Base-by-base conservation (phyloP, 2,113 vertebrate genomes). In the Tor tambroides region DNA sequence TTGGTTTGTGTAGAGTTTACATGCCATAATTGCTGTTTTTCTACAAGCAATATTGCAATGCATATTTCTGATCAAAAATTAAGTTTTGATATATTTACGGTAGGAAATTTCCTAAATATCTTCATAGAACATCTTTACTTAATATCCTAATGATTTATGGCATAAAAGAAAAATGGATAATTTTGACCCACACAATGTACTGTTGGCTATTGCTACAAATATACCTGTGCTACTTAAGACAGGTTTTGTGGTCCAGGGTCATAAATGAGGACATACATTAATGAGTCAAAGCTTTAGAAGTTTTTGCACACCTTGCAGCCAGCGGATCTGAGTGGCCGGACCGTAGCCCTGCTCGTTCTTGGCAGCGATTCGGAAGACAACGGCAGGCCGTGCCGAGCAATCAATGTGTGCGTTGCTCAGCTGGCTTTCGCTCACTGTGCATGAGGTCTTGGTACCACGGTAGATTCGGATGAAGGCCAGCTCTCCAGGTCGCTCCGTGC, bases 301-400 rank as follows among this genome's bases (percentile, higher is more conserved):
- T 12, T 75, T 49, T 19, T 54, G 43, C 46, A 19, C 92, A 98
- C 98, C 97, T 96, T 99, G 98, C 67, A 99, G 96, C 98, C 98
- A 99, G 90, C 98, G 97, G 89, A 99, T 98, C 92, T 99, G 98
- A 0, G 98, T 99, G 2, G 98, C 98, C 0, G 98, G 98, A 81
- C 98, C 98, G 0, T 99, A 99, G 71, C 98, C 98, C 59, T 98
- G 96, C 88, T 99, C 98, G 0, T 99, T 99, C 93, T 99, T 98
- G 6, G 98, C 98, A 0, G 98, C 98, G 79, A 99, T 99, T 86
- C 98, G 95, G 94, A 99, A 98, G 83, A 99, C 97, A 0, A 99
- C 95, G 4, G 98, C 98, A 0, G 98, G 98, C 4, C 97, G 93
- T 74, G 97, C 96, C 0, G 96, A 96, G 92, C 95, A 96, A 94